A percentile compares a stretch with the other conserved stretches of the same genome.
Conservation (phyloP, 2,113 vertebrate genomes). For the Nyctibius bracteatus region DNA sequence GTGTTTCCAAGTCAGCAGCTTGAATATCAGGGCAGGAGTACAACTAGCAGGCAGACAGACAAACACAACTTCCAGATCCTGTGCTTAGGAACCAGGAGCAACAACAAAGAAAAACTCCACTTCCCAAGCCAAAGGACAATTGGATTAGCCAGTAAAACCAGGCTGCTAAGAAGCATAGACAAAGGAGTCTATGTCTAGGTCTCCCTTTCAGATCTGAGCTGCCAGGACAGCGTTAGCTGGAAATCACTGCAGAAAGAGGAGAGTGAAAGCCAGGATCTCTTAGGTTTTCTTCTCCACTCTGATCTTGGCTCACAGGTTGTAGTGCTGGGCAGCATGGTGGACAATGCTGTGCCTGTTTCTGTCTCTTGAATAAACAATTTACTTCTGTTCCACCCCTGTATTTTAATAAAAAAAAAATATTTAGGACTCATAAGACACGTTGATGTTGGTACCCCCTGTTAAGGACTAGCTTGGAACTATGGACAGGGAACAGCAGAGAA, state of each 20-base stretch:
- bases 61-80: constrained; percentile 42
- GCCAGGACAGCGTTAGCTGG: background rate
- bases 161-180: background rate
- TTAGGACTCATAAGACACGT: background rate
- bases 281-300: background rate
- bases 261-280: background rate
- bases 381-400: background rate
- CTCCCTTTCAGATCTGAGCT: background rate
- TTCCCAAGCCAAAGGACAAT: constrained; percentile 26
- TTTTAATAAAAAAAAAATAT: background rate
- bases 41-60: constrained; percentile 32
- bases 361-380: background rate
- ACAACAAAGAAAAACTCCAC: background rate
- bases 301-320: background rate
- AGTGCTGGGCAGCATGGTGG: background rate
- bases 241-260: background rate
- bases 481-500: background rate
- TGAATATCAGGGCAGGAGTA: constrained; percentile 31
- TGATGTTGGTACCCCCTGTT: background rate
- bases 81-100: constrained; percentile 19
- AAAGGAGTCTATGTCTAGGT: background rate
- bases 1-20: constrained; percentile 37
- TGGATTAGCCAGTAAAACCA: background rate
- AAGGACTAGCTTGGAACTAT: background rate
- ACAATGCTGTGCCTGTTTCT: background rate